Evolutionary conservation across 1,140 invertebrate species (phyloP).

Genomic region (Plodia interpunctella): DNA sequence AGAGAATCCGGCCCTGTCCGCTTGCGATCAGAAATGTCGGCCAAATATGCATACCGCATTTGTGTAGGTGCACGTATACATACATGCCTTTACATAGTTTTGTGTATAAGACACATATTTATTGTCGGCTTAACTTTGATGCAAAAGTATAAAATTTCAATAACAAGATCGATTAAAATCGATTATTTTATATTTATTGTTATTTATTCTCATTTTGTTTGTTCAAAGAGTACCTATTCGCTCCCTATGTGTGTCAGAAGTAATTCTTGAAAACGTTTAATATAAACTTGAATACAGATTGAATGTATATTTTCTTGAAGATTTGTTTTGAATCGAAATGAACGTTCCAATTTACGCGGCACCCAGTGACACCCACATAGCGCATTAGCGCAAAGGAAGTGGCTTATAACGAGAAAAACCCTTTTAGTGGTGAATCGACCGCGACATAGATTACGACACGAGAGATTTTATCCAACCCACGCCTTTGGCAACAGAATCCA

Average conservation of each 20-base stretch:
- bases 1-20: constrained; percentile 26
- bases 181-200: no score
- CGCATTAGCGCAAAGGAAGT: constrained; percentile 40
- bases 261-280: background rate
- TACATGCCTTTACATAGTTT: background rate
- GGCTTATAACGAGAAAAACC: constrained; percentile 42
- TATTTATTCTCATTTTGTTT: no score
- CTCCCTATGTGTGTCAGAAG: no score
- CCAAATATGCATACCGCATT: constrained; percentile 22
- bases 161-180: no score
- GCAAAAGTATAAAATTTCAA: no score
- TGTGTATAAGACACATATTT: no score
- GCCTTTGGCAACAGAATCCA: constrained; percentile 42
- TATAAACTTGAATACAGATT: background rate
- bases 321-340: constrained; percentile 14
- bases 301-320: background rate
- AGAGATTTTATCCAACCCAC: constrained; percentile 47
- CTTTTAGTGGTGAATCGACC: constrained; percentile 51
- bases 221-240: no score
- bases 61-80: constrained; percentile 3
- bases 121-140: background rate
- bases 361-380: constrained; percentile 32
- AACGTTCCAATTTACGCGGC: constrained; percentile 26
- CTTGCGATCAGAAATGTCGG: constrained; percentile 28
- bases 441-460: constrained; percentile 45